Evolutionary conservation across 1,140 invertebrate species (phyloP), one percentile per base, ranked within the genome.

Genomic region (Chionoecetes opilio): DNA sequence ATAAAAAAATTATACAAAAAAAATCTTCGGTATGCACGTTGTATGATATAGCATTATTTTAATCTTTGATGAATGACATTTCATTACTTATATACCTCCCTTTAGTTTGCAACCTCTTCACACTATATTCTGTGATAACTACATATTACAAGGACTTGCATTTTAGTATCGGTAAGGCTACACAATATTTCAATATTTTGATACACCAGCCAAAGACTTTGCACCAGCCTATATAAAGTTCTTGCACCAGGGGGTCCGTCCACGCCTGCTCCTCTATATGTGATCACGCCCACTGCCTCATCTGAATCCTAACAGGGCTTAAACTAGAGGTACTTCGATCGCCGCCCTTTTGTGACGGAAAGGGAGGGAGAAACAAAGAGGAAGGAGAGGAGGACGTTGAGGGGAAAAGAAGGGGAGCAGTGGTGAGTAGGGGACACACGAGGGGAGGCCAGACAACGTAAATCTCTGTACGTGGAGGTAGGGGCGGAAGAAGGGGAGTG

Each of bases 381-480:
- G 84, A 37, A 93, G 85, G 37, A 32, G 86, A 38, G 86, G 75
- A 46, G 53, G 46, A 75, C 26, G 93, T 38, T n/a, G 63, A 75
- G 93, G 86, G 31, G 87, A 82, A 35, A 32, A n/a, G 75, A 37
- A 53, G 3, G 75, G 88, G 63, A 85, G 38, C 38, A 31, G 31
- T 84, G 34, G 32, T 38, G 17, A 17, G 84, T 14, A 82, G 31
- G 90, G 90, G 29, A 31, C 35, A 84, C 34, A 82, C 29, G 84
- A 41, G 91, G 91, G 91, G 63, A 82, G 38, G 41, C 38, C 31
- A 93, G 38, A 31, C 41, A 46, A 93, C 84, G 92, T 93, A 93
- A 93, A 93, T 93, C 92, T 93, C 92, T 93, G 38, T 86, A 92
- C 75, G 46, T 86, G 85, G 41, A 92, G 35, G 41, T 32, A 92